Evolutionary conservation across 2,888 invertebrate genomes (phyloP).

Genomic region (Synergus umbraculus): DNA sequence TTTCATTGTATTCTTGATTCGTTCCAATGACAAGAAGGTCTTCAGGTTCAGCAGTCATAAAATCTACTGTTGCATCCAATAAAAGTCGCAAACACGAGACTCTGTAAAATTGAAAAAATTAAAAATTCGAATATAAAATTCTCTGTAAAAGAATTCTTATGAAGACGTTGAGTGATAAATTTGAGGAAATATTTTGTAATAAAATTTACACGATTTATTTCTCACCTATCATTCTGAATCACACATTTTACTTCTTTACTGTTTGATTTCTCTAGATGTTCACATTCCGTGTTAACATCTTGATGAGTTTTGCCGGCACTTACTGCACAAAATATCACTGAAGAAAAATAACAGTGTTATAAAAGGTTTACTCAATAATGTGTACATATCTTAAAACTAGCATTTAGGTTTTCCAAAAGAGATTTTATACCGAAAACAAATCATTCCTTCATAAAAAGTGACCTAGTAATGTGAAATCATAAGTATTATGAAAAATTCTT

Average conservation of each 20-base stretch:
- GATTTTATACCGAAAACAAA: too few species aligned
- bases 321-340: constrained; percentile 86
- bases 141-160: background rate
- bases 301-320: constrained; percentile 83
- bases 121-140: background rate
- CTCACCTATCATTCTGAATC: constrained; percentile 84
- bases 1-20: constrained; percentile 79
- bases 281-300: constrained; percentile 82
- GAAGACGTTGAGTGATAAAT: too few species aligned
- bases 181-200: background rate
- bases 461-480: too few species aligned
- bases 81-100: constrained; percentile 89
- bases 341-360: constrained; percentile 52
- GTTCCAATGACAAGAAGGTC: constrained; percentile 87
- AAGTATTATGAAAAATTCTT: too few species aligned
- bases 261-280: constrained; percentile 78
- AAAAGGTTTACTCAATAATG: too few species aligned
- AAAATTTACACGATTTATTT: constrained; percentile 31
- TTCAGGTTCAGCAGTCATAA: constrained; percentile 90
- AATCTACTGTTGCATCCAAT: constrained; percentile 88
- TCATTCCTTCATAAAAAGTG: too few species aligned
- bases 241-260: constrained; percentile 84
- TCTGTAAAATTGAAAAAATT: constrained; percentile 75
- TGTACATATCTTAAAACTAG: too few species aligned
- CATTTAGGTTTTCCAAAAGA: too few species aligned